These are phyloP conservation scores for Thalassarche chlororhynchos DNA, from an alignment of 2,113 vertebrate genomes.

Conservation along the genomic window DNA sequence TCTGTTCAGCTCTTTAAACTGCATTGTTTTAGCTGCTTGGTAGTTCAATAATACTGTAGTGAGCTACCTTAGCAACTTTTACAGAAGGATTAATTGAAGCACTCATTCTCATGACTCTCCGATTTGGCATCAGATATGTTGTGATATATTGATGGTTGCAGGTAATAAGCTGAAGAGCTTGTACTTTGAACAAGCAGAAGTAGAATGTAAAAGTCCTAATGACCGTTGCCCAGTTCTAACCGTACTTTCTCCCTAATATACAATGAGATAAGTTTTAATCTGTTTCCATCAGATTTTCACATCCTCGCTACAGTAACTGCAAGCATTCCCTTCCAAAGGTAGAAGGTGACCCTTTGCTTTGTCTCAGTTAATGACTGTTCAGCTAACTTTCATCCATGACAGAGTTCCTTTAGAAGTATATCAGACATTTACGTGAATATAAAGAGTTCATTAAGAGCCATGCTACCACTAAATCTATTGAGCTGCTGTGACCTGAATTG, in stretches of 20 bases:
- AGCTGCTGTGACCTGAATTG: neutral
- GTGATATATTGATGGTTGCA: neutral
- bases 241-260: neutral
- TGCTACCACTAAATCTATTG: neutral
- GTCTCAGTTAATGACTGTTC: neutral
- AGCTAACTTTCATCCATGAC: neutral
- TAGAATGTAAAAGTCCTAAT: neutral
- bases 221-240: neutral
- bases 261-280: neutral
- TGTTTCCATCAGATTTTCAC: neutral
- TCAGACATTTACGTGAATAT: neutral
- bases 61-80: neutral
- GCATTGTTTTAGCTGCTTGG: neutral
- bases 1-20: neutral
- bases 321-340: neutral
- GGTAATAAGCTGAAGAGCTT: neutral
- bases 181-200: neutral
- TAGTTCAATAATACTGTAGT: neutral
- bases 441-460: slow-evolving; percentile 1
- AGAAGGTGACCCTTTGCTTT: neutral
- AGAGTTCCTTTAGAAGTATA: neutral
- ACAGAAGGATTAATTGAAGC: neutral
- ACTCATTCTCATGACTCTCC: neutral
- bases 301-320: neutral
- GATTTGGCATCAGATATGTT: neutral